Base-by-base conservation (phyloP, 2,888 invertebrate species). In the Aproaerema taeniolella region DNA sequence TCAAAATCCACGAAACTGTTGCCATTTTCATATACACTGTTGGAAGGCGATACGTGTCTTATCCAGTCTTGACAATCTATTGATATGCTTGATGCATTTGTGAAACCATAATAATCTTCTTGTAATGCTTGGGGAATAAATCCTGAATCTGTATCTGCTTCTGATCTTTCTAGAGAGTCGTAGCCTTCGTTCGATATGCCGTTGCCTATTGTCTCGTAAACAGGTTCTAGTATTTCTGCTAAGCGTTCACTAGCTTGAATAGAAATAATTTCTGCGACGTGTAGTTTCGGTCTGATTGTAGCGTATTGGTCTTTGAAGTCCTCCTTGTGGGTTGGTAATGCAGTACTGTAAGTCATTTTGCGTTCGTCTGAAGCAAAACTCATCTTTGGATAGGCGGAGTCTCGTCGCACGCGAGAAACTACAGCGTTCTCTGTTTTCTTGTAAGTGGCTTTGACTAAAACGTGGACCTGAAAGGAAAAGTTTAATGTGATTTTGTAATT, bases 211-310 rank as follows among this genome's bases (percentile, higher is more conserved):
- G 78, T 78, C 65, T 86, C 86, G 39, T 85, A 85, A 1, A 79
- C 67, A 9, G 86, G 86, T 38, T 86, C 85, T 42, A 86, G 58
- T 32, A 85, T 78, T 45, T 82, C 82, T 1, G 82, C 83, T 14
- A 85, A 55, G 46, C 72, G 58, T 59, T 86, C 85, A 39, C 68
- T 80, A 1, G 77, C 69, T 60, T 80, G 79, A 57, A 86, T 77
- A 0, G 86, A 83, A 53, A 82, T 77, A 33, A 83, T 81, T 69
- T 85, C 85, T 20, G 86, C 86, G 5, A 79, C 82, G 41, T 85
- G 83, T 37, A 81, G 41, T 41, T 75, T 77, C 0, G 78, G 73
- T 50, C 56, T 56, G 46, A 72, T 64, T 6, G 58, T 55, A 10
- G 61, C 55, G 38, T 72, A 67, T 34, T 67, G 55, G 16, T 69